Evolutionary conservation across 1,140 invertebrate genomes (phyloP).

Genomic region (Portunus trituberculatus): DNA sequence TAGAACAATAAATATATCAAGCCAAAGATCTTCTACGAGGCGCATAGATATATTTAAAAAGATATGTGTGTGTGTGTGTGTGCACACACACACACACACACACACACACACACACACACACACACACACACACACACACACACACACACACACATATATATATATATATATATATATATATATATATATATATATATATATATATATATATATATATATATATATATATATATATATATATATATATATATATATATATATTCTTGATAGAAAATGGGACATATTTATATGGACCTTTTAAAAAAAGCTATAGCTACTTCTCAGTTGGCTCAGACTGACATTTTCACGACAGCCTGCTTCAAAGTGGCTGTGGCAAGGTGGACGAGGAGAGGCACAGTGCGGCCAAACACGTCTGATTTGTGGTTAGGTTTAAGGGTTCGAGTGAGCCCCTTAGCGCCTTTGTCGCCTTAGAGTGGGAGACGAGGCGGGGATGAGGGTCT

Average conservation of each 20-base stretch:
- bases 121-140: conserved; percentile 28
- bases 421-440: background rate
- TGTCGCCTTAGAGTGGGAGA: background rate
- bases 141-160: conserved; percentile 35
- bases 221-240: conserved; percentile 49
- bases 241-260: conserved; percentile 55
- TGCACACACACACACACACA: background rate
- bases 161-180: conserved; percentile 17
- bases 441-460: background rate
- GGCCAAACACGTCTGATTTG: background rate
- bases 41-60: background rate
- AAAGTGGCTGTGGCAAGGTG: background rate
- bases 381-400: background rate
- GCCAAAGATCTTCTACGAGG: background rate
- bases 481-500: background rate
- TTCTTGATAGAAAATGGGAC: background rate
- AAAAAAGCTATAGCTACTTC: background rate
- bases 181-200: conserved; percentile 29
- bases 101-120: conserved; percentile 42
- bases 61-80: background rate
- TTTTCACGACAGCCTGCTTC: background rate
- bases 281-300: background rate
- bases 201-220: conserved; percentile 45
- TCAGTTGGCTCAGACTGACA: background rate
- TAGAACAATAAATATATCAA: conserved; percentile 1